Base-by-base conservation (phyloP, 2,113 vertebrate genomes). In the Eretmochelys imbricata region DNA sequence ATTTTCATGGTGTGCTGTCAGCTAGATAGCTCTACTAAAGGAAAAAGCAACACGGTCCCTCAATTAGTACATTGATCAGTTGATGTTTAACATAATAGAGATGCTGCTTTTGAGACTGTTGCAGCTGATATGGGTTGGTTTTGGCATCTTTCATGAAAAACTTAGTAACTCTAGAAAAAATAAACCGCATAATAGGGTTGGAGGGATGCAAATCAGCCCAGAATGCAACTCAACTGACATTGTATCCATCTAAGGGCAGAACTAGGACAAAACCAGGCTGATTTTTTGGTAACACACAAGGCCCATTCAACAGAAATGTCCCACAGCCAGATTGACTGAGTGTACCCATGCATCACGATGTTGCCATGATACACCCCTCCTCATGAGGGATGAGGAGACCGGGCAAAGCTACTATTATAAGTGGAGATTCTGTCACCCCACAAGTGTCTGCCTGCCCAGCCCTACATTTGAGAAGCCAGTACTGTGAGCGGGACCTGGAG, bases 1-100 rank as follows among this genome's bases (percentile, higher is more conserved):
- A 93, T 91, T 96, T 97, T 96, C 88, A 80, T 87, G 89, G 7
- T 38, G 82, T 81, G 14, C 82, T 78, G 10, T 80, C 93, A 94
- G 57, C 24, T 38, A 29, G 1, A 87, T 79, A 87, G 57, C 84
- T 97, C 87, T 6, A 48, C 42, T 29, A 84, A 85, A 94, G 59
- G 90, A 38, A 87, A 92, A 93, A 86, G 85, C 84, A 90, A 19
- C 69, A 54, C 29, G 59, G 78, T 25, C 83, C 85, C 48, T 91
- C 88, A 91, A 17, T 89, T 78, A 95, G 95, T 82, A 82, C 69
- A 93, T 82, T 89, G 94, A 93, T 89, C 83, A 82, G 76, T 89
- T 19, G 19, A 46, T 75, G 16, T 86, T 95, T 93, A 83, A 89
- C 38, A 35, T 65, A 94, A 87, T 86, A 93, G 91, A 84, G 35